A percentile compares a stretch with the other conserved stretches of the same genome.
phyloP scores from a whole-genome alignment of 2,113 vertebrate species.

The Daubentonia madagascariensis region DNA sequence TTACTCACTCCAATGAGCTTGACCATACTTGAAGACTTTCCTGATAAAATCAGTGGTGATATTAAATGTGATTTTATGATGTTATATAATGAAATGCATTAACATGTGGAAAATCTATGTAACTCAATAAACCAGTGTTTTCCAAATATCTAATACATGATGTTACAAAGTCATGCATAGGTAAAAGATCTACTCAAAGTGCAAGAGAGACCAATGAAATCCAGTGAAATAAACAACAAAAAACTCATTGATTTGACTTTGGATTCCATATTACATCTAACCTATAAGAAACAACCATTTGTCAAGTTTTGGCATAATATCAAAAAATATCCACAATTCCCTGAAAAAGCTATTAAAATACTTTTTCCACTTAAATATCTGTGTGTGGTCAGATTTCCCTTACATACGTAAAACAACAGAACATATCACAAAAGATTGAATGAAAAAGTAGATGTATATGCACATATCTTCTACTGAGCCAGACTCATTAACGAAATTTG shows the following conservation, averaged over 20 bases:
- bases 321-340: not conserved
- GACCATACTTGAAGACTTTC: not conserved
- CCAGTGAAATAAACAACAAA: conserved; percentile 3
- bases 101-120: not conserved
- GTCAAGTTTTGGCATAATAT: not conserved
- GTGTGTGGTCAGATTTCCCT: not conserved
- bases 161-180: not conserved
- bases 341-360: not conserved
- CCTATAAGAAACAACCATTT: not conserved
- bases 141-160: not conserved
- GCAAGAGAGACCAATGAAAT: not conserved
- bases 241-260: not conserved
- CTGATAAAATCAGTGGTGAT: not conserved
- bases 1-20: not conserved
- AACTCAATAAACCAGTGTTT: not conserved
- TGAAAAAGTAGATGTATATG: not conserved
- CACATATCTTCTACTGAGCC: not conserved
- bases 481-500: not conserved
- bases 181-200: not conserved
- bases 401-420: not conserved
- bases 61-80: not conserved
- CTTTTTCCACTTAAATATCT: not conserved
- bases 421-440: not conserved
- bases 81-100: not conserved
- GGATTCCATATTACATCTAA: not conserved